These are phyloP conservation scores for Apis mellifera DNA, from an alignment of 1,140 invertebrate species.

Conservation along the genomic window DNA sequence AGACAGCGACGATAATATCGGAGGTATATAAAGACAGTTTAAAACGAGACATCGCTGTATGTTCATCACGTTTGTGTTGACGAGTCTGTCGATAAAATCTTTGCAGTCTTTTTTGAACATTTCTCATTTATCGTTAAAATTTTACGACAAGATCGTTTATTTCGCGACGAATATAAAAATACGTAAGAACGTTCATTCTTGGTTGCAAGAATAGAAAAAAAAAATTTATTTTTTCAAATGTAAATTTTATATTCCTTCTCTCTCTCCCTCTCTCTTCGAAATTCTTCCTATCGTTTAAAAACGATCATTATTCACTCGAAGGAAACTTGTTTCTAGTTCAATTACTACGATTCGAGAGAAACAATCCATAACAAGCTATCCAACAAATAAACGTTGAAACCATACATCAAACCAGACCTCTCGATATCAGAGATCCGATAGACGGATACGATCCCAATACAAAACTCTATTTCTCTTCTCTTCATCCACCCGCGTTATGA, in stretches of 20 bases:
- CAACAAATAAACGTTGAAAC: background rate
- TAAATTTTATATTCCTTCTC: too few relatives aligned
- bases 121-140: background rate
- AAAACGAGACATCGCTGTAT: background rate
- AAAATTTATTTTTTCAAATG: too few relatives aligned
- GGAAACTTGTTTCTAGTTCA: too few relatives aligned
- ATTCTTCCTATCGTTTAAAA: too few relatives aligned
- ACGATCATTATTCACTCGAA: too few relatives aligned
- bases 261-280: too few relatives aligned
- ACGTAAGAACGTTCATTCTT: too few relatives aligned
- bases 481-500: too few relatives aligned
- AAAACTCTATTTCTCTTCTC: background rate
- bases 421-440: background rate
- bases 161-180: background rate
- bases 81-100: background rate
- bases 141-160: background rate
- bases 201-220: too few relatives aligned
- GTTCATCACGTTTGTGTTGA: background rate
- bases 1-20: constrained; percentile 20
- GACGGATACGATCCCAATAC: background rate
- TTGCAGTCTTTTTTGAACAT: too few relatives aligned
- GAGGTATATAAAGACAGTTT: constrained; percentile 7
- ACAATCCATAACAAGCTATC: background rate
- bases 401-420: background rate
- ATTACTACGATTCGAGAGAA: background rate